Evolutionary conservation across 2,888 invertebrate species (phyloP).

Genomic region (Standfussiana lucernea): DNA sequence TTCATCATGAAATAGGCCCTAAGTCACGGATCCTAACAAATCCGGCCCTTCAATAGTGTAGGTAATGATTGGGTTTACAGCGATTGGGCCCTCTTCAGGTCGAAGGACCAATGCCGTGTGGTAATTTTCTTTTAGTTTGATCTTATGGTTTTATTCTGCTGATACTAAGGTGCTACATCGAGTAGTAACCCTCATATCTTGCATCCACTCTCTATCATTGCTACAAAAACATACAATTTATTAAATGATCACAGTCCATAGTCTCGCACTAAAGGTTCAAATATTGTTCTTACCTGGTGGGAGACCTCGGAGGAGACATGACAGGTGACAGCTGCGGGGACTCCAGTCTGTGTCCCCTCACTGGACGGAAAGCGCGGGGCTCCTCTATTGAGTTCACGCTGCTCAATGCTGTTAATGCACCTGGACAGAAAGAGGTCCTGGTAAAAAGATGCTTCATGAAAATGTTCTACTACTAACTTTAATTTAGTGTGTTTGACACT

Average conservation of each 20-base stretch:
- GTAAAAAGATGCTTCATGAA: not conserved
- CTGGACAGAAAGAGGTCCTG: constrained; percentile 66
- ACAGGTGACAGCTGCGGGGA: constrained; percentile 85
- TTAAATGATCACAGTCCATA: not conserved
- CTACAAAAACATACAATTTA: not conserved
- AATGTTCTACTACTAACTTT: not conserved
- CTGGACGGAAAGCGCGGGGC: constrained; percentile 87
- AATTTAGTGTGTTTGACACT: not conserved
- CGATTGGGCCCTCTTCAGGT: not conserved
- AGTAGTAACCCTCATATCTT: not conserved
- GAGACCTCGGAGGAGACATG: constrained; percentile 81
- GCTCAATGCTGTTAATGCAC: constrained; percentile 85
- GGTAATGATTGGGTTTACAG: not conserved
- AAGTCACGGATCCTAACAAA: not conserved
- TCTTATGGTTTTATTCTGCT: not conserved
- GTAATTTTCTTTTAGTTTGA: not conserved
- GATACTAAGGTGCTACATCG: not conserved
- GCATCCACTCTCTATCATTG: not conserved
- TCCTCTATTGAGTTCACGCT: constrained; percentile 85
- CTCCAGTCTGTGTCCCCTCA: constrained; percentile 82
- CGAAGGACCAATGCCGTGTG: not conserved
- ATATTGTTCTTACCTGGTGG: constrained; percentile 76
- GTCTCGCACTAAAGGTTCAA: not conserved
- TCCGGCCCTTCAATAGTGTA: not conserved
- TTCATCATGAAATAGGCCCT: not conserved